Percentiles rank a stretch among this genome's conserved stretches.
Conservation (phyloP, 1,140 invertebrate genomes). For the Steinernema feltiae region DNA sequence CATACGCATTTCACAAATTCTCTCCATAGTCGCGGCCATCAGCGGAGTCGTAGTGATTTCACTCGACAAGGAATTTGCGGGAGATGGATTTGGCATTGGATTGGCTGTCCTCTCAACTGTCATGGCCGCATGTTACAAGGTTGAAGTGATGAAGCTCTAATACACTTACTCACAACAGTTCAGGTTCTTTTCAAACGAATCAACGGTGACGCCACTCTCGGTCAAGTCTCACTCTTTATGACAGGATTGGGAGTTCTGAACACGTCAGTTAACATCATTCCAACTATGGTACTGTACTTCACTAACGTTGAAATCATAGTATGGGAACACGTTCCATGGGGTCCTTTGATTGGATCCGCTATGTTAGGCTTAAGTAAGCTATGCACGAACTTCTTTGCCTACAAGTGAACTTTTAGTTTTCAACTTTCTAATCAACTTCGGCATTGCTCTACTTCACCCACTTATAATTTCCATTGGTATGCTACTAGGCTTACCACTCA, state of each 20-base stretch:
- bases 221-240: slow-evolving; percentile 57
- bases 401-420: slow-evolving; percentile 42
- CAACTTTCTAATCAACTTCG: slow-evolving; percentile 57
- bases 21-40: slow-evolving; percentile 46
- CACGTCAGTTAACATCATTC: slow-evolving; percentile 42
- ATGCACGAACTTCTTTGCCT: background rate
- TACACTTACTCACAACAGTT: slow-evolving; percentile 15
- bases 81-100: slow-evolving; percentile 39
- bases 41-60: slow-evolving; percentile 52
- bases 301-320: slow-evolving; percentile 43
- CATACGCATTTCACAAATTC: slow-evolving; percentile 27
- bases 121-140: slow-evolving; percentile 52
- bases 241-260: slow-evolving; percentile 49
- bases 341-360: slow-evolving; percentile 36
- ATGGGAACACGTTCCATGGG: slow-evolving; percentile 50
- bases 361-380: slow-evolving; percentile 42
- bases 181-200: slow-evolving; percentile 49
- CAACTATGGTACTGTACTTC: slow-evolving; percentile 40
- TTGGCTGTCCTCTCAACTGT: slow-evolving; percentile 46
- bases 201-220: slow-evolving; percentile 45
- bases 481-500: slow-evolving; percentile 51
- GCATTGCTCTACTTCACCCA: slow-evolving; percentile 50
- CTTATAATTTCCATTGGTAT: slow-evolving; percentile 53
- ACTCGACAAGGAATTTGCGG: slow-evolving; percentile 41
- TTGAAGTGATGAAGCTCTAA: slow-evolving; percentile 14